Evolutionary conservation across 2,113 vertebrate species (phyloP).

Genomic region (Tetrao urogallus): DNA sequence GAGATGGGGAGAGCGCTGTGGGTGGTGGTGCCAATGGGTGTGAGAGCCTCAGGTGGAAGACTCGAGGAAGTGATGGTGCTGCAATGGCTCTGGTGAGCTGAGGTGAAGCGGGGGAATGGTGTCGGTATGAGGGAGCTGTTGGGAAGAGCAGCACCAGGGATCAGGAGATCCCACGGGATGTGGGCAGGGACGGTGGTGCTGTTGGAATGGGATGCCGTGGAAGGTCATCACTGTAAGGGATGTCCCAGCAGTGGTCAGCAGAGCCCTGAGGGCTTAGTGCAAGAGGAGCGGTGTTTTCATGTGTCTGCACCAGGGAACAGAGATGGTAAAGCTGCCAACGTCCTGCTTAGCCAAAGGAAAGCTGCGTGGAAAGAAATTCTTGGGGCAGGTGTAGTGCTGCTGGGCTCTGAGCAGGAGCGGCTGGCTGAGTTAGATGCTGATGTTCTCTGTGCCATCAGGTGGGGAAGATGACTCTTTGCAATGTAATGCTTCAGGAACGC

Average conservation of each 20-base stretch:
- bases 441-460: not conserved
- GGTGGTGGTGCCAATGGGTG: not conserved
- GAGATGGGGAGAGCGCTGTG: not conserved
- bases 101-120: not conserved
- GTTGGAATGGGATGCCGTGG: not conserved
- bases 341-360: not conserved
- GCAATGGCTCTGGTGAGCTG: fast-evolving
- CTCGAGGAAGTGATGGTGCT: not conserved
- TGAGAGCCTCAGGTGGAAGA: not conserved
- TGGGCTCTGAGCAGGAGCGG: not conserved
- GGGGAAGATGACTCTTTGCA: not conserved
- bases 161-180: not conserved
- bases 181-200: not conserved
- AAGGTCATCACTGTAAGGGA: fast-evolving
- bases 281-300: not conserved
- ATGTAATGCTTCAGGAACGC: not conserved
- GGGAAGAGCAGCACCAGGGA: not conserved
- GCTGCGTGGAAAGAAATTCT: not conserved
- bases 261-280: not conserved
- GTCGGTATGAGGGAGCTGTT: fast-evolving
- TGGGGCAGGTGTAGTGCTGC: not conserved
- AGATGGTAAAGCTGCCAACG: not conserved
- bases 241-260: not conserved
- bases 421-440: not conserved
- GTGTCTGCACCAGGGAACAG: not conserved